Conservation (phyloP, 2,888 invertebrate species). For the Agrotis clavis region DNA sequence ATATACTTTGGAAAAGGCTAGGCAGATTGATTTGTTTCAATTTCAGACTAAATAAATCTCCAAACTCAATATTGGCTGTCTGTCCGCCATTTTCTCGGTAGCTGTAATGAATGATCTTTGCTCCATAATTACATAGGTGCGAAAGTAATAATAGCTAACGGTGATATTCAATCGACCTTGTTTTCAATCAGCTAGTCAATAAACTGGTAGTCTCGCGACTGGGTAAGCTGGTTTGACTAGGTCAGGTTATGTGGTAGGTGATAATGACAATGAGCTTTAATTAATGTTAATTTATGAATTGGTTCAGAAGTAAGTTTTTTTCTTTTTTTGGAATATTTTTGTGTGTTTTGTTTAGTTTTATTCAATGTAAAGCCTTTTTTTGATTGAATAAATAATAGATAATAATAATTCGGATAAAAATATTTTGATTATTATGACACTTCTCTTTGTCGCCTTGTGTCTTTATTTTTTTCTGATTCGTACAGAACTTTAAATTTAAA, state of each 20-base stretch:
- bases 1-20: background rate
- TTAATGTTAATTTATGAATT: background rate
- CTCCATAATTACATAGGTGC: conserved; percentile 48
- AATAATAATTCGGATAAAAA: no score
- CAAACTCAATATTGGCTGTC: background rate
- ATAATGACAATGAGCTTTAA: conserved; percentile 4
- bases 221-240: background rate
- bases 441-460: no score
- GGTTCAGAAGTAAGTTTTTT: background rate
- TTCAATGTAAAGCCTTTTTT: no score
- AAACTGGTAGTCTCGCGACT: conserved; percentile 24
- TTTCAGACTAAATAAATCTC: conserved; percentile 11
- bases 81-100: conserved; percentile 33
- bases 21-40: background rate
- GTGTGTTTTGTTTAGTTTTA: no score
- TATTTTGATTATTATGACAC: no score
- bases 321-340: no score
- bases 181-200: conserved; percentile 40
- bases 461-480: no score
- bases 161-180: conserved; percentile 49
- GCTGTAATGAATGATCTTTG: conserved; percentile 55
- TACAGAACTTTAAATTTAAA: no score
- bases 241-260: background rate
- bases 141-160: conserved; percentile 59
- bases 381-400: no score